These are phyloP conservation scores for Boleophthalmus pectinirostris DNA, from an alignment of 2,113 vertebrate genomes.

Conservation along the genomic window DNA sequence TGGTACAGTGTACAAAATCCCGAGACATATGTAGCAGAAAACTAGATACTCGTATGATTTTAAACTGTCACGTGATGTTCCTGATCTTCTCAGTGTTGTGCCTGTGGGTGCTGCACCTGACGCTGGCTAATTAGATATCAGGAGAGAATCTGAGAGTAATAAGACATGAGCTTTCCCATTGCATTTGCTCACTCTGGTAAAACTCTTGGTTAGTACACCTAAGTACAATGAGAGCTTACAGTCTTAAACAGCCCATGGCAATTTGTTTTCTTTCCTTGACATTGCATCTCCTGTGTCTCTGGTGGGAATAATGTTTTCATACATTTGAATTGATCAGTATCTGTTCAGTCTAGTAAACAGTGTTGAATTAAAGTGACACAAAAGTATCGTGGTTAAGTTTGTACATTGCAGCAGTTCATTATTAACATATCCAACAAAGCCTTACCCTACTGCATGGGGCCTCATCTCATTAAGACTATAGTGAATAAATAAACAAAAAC, in stretches of 20 bases:
- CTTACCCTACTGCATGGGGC: background rate
- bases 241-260: background rate
- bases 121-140: constrained; percentile 64
- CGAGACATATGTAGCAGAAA: constrained; percentile 30
- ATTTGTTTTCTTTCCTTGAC: background rate
- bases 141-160: constrained; percentile 56
- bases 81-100: constrained; percentile 43
- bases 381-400: background rate
- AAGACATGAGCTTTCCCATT: constrained; percentile 36
- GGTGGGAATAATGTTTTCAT: background rate
- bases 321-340: background rate
- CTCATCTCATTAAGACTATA: constrained; percentile 1
- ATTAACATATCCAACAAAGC: background rate
- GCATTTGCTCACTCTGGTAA: background rate
- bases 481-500: background rate
- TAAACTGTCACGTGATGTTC: constrained; percentile 44
- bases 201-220: background rate
- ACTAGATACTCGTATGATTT: constrained; percentile 40
- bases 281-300: background rate
- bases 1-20: background rate
- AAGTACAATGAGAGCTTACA: background rate
- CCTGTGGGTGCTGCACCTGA: constrained; percentile 52
- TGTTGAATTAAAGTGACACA: background rate
- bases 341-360: background rate
- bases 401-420: background rate